Percentiles rank a stretch among this genome's conserved stretches.
These are phyloP conservation scores for Adrianichthys oophorus DNA, from an alignment of 2,797 vertebrate genomes.

Conservation along the genomic window DNA sequence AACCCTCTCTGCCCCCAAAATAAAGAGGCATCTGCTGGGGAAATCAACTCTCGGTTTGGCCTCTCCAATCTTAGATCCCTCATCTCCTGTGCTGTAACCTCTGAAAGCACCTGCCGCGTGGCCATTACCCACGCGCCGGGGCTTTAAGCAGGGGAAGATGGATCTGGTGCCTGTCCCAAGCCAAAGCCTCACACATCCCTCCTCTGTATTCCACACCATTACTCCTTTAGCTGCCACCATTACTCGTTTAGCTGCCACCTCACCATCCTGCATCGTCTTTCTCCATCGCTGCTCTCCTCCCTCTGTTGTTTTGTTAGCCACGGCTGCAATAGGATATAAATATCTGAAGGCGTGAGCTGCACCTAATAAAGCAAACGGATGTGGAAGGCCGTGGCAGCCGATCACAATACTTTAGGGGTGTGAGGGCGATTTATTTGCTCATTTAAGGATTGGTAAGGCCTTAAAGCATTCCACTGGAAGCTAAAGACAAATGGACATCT, in stretches of 20 bases:
- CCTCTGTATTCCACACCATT: conserved; percentile 72
- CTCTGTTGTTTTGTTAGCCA: conserved; percentile 48
- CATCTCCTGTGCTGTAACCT: conserved; percentile 73
- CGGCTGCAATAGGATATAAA: conserved; percentile 70
- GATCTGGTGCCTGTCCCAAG: conserved; percentile 65
- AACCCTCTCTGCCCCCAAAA: conserved; percentile 52
- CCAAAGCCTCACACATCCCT: conserved; percentile 64
- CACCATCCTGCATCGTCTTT: conserved; percentile 36
- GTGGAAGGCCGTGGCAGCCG: conserved; percentile 68
- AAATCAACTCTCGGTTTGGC: conserved; percentile 74
- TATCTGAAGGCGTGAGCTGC: conserved; percentile 69
- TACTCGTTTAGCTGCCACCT: conserved; percentile 53
- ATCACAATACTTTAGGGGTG: conserved; percentile 67
- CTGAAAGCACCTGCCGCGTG: conserved; percentile 65
- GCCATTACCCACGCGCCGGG: conserved; percentile 70
- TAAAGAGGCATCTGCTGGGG: conserved; percentile 69
- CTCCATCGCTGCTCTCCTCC: conserved; percentile 40
- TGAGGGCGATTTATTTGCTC: conserved; percentile 65
- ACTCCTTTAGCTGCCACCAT: conserved; percentile 63
- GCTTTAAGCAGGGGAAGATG: conserved; percentile 74
- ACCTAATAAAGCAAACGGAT: conserved; percentile 71
- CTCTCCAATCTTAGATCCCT: conserved; percentile 71
- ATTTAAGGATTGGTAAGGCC: conserved; percentile 58
- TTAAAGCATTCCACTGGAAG: conserved; percentile 55
- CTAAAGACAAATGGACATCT: conserved; percentile 53